phyloP scores from a whole-genome alignment of 2,888 invertebrate genomes.

The Cordilura impudica region DNA sequence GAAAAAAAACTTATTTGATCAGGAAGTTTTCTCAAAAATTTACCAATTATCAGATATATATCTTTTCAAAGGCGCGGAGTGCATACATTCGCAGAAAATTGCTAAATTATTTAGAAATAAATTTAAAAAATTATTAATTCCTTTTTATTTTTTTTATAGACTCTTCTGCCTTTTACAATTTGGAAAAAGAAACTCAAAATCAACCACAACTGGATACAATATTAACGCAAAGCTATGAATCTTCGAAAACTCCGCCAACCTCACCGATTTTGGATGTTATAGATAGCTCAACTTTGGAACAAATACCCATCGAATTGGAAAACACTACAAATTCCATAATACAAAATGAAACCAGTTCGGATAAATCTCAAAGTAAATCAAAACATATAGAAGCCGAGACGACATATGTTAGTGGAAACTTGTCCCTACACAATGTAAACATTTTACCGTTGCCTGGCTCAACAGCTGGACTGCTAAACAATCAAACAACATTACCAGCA shows the following conservation, averaged over 20 bases:
- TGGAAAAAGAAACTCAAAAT: conserved; percentile 64
- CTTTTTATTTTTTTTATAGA: conserved; percentile 66
- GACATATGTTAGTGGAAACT: conserved; percentile 1
- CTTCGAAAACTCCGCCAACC: conserved; percentile 59
- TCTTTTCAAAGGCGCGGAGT: no score
- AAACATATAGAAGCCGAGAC: conserved; percentile 50
- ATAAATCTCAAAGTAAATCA: conserved; percentile 59
- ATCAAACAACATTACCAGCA: conserved; percentile 68
- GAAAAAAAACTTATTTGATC: no score
- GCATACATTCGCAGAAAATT: no score
- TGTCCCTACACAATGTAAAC: conserved; percentile 57
- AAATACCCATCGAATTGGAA: conserved; percentile 37
- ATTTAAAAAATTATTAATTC: background rate
- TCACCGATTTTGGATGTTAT: conserved; percentile 74
- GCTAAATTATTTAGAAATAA: no score
- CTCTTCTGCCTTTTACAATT: conserved; percentile 67
- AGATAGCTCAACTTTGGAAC: conserved; percentile 66
- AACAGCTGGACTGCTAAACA: conserved; percentile 7
- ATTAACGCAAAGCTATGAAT: conserved; percentile 47
- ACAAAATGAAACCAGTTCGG: conserved; percentile 45
- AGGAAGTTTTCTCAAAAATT: no score
- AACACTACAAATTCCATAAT: conserved; percentile 12
- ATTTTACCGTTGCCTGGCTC: conserved; percentile 58
- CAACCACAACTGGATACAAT: conserved; percentile 43
- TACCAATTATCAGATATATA: no score